phyloP scores from a whole-genome alignment of 1,140 invertebrate species.

The Melipona quadrifasciata region DNA sequence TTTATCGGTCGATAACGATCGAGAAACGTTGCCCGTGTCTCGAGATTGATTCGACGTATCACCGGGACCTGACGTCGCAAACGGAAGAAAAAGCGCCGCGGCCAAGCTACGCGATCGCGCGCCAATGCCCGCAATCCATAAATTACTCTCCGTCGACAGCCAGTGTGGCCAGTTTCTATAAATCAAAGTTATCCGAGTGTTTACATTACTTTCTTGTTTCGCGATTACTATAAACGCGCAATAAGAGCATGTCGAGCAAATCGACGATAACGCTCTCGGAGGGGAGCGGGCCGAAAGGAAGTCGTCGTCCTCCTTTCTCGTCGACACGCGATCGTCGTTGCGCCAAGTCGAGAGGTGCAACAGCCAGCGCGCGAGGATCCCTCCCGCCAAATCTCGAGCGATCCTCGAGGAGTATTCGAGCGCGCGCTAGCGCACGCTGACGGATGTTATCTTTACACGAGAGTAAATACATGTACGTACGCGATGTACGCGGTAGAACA shows the following conservation, averaged over 20 bases:
- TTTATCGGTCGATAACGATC: not conserved
- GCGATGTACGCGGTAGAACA: not conserved
- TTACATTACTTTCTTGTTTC: conserved; percentile 77
- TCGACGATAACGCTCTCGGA: conserved; percentile 45
- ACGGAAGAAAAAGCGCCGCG: not conserved
- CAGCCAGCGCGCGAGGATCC: too few species aligned
- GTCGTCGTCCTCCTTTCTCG: not conserved
- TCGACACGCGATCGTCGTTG: not conserved
- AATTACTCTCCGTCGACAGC: conserved; percentile 70
- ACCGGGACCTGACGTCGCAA: not conserved
- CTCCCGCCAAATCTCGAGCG: too few species aligned
- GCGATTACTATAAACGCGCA: conserved; percentile 76
- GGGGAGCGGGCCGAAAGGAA: conserved; percentile 25
- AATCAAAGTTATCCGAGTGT: conserved; percentile 75
- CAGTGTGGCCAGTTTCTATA: conserved; percentile 63
- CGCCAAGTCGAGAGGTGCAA: not conserved
- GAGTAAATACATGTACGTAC: not conserved
- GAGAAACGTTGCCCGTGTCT: not conserved
- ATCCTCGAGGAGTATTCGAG: not conserved
- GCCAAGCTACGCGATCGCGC: not conserved
- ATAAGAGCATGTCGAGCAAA: conserved; percentile 70
- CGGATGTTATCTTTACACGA: not conserved
- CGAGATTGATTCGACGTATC: not conserved
- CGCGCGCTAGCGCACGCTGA: not conserved
- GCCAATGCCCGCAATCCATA: conserved; percentile 59